Base-by-base conservation (phyloP, 1,140 invertebrate genomes). In the Tetramorium simillimum region DNA sequence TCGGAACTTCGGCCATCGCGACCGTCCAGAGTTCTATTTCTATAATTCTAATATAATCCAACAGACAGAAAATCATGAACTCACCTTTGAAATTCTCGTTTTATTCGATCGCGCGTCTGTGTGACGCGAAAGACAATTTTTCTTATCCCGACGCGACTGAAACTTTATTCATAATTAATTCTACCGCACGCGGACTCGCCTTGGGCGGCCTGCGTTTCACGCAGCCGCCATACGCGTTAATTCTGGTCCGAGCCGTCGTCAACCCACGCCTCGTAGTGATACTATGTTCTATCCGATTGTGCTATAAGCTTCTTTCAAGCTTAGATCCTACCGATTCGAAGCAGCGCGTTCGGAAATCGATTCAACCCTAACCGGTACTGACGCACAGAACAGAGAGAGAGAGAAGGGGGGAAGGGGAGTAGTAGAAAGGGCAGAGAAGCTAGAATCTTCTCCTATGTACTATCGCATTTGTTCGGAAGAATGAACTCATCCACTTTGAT, bases 271-370 rank as follows among this genome's bases (percentile, higher is more conserved):
- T 33, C 70, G 28, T 28, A 56, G 51, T 75, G 53, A 84, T 49
- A 69, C 53, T 53, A 24, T 63, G 46, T 49, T 69, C 69, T 56
- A 89, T 89, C 73, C 87, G 87, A 89, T 89, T 86, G 56, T 60
- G 60, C 58, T 72, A 51, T 89, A 89, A 89, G 88, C 88, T 86
- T 86, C 87, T 89, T 88, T 86, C 81, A 60, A 86, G 88, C 82
- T 89, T 89, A 86, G 60, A 72, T 81, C 49, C 75, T 60, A 46
- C 46, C 67, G 60, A 75, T 89, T 70, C 67, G 75, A 73, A 33
- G 72, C 67, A 72, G 67, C 43, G 53, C 73, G 56, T 89, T 89
- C 53, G 75, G 60, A 69, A 80, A 86, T 89, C 67, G 51, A 80
- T 89, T 89, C 60, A 84, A 28, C 56, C 58, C 69, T 60, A 60